Evolutionary conservation across 2,888 invertebrate genomes (phyloP), one percentile per base, ranked within the genome.

Genomic region (Hyposoter dolosus): DNA sequence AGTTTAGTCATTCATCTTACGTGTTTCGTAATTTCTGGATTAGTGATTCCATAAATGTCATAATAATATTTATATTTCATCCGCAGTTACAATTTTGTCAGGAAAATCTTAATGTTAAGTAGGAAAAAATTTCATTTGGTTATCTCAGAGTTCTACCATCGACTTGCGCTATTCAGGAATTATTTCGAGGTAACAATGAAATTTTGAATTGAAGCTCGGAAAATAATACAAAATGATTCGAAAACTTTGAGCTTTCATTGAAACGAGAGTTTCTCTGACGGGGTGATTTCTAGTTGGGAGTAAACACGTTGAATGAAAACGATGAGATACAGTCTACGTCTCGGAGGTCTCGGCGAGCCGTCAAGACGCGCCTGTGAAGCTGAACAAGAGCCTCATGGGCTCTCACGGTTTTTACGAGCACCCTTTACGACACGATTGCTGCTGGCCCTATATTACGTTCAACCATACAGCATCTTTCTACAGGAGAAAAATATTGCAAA

Each of bases 351-450:
- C 56, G 40, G 10, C 40, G 81, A 72, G 74, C 75, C 74, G 65
- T 65, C 60, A 72, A 75, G 78, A 71, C 65, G 60, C 79, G 79
- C 82, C n/a, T 35, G 53, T 43, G 66, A 77, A 78, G 66, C 50
- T 75, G 63, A 68, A 66, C 68, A 45, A 71, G 83, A 68, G 66
- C 79, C 77, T 56, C 79, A 68, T 80, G 78, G 75, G 63, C 66
- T 83, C 72, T 69, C 75, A 60, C 68, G 66, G 66, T 83, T 83
- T 83, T 79, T 83, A 83, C 60, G 83, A 74, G 66, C 79, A 83
- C 72, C 79, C 79, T 83, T 79, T 74, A 79, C 72, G 83, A 75
- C 83, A 74, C 79, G 79, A 74, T 68, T 28, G 63, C 65, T 74
- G 68, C 74, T 74, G 45, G 66, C 47, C 66, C 40, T 53, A 32